phyloP scores from a whole-genome alignment of 2,888 invertebrate genomes.

The Cacoxenus indagator region DNA sequence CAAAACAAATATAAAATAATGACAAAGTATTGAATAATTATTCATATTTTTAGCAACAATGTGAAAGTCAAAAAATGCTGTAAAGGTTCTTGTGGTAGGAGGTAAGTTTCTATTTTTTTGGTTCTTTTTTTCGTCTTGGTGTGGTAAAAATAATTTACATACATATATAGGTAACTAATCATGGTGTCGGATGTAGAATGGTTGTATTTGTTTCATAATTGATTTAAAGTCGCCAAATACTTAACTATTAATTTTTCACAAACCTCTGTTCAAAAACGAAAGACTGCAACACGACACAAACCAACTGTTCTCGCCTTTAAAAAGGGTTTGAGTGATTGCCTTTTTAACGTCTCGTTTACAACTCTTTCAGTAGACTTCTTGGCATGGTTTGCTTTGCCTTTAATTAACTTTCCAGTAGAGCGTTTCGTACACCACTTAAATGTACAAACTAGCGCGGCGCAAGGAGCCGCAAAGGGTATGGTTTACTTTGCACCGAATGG shows the following conservation, averaged over 20 bases:
- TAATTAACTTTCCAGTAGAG: no score
- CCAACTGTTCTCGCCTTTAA: background rate
- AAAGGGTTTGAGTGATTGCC: no score
- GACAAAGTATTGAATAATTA: background rate
- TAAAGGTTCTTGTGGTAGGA: background rate
- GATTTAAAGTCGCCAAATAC: no score
- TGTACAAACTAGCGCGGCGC: no score
- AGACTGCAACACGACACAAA: conserved; percentile 12
- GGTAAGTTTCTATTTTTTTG: background rate
- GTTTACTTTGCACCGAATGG: no score
- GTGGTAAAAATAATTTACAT: background rate
- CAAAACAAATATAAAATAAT: background rate
- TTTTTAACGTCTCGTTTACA: no score
- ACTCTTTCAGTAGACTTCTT: no score
- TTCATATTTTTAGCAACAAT: background rate
- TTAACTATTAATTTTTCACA: conserved; percentile 29
- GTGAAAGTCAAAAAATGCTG: background rate
- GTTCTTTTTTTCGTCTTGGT: background rate
- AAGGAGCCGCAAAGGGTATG: no score
- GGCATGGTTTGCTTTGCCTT: no score
- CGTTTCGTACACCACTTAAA: no score
- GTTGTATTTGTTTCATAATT: conserved; percentile 2
- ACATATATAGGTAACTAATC: background rate
- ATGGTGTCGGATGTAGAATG: background rate
- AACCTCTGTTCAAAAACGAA: background rate